Conservation (phyloP, 2,113 vertebrate genomes). For the Ailuropoda melanoleuca region DNA sequence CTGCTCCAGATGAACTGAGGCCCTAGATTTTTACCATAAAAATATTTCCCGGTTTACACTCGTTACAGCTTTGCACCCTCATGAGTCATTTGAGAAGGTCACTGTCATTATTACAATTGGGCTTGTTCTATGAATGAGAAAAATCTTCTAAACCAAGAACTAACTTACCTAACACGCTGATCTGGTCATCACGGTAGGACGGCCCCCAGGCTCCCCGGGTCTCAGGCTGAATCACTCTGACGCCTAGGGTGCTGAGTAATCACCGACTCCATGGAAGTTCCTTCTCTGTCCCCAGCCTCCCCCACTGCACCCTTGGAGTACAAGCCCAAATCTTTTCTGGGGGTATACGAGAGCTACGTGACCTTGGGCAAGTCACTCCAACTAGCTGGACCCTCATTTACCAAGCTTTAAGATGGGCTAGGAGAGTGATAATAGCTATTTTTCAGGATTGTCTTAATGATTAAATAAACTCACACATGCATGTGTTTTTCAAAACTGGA, state of each 20-base stretch:
- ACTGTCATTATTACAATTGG: background rate
- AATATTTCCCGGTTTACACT: background rate
- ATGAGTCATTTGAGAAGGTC: background rate
- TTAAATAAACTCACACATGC: background rate
- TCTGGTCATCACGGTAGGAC: too few relatives aligned
- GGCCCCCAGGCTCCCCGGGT: background rate
- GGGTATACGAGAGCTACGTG: fast-evolving
- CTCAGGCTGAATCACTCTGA: fast-evolving
- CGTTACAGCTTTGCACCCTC: background rate
- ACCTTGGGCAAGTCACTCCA: background rate
- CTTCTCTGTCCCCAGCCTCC: fast-evolving
- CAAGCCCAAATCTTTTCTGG: background rate
- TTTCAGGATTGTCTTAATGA: background rate
- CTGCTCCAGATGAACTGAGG: background rate
- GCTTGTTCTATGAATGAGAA: background rate
- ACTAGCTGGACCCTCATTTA: background rate
- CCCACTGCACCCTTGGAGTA: too few relatives aligned
- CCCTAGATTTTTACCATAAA: background rate
- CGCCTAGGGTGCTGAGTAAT: background rate
- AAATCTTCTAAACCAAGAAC: background rate
- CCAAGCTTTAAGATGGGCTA: background rate
- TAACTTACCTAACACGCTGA: background rate
- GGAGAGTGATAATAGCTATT: background rate
- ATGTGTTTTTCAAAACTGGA: background rate
- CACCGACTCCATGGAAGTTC: background rate